Conservation (phyloP, 1,140 invertebrate species). For the Drosophila rufa region DNA sequence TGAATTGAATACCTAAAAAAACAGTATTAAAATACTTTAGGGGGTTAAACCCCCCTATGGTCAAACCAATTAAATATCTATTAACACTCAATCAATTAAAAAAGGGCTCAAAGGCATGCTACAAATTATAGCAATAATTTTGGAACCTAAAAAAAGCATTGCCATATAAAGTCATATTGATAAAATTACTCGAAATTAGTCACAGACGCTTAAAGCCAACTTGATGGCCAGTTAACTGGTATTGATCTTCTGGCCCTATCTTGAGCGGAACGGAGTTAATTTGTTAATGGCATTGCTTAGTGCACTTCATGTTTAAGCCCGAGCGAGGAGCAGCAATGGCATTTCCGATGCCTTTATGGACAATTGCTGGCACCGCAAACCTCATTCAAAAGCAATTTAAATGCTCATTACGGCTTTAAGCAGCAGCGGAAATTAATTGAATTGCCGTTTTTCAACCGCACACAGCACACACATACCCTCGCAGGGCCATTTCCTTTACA, state of each 20-base stretch:
- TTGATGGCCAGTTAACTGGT: conserved; percentile 16
- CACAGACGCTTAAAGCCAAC: background rate
- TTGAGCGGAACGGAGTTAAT: conserved; percentile 46
- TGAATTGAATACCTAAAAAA: too few species aligned
- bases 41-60: too few species aligned
- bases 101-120: too few species aligned
- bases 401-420: conserved; percentile 82
- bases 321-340: conserved; percentile 5
- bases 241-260: conserved; percentile 12
- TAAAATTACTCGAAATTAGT: background rate
- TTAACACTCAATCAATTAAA: too few species aligned
- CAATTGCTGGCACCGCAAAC: conserved; percentile 70
- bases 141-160: background rate
- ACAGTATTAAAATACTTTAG: too few species aligned
- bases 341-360: conserved; percentile 71
- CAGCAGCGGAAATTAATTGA: conserved; percentile 81
- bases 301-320: conserved; percentile 51
- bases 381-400: conserved; percentile 81
- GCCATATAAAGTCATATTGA: background rate
- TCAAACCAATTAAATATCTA: too few species aligned
- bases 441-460: conserved; percentile 80
- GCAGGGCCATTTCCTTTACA: conserved; percentile 35
- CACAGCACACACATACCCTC: conserved; percentile 17
- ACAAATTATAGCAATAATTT: too few species aligned
- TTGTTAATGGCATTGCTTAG: conserved; percentile 61